Evolutionary conservation across 2,113 vertebrate genomes (phyloP).

Genomic region (Nansenia antarctica): DNA sequence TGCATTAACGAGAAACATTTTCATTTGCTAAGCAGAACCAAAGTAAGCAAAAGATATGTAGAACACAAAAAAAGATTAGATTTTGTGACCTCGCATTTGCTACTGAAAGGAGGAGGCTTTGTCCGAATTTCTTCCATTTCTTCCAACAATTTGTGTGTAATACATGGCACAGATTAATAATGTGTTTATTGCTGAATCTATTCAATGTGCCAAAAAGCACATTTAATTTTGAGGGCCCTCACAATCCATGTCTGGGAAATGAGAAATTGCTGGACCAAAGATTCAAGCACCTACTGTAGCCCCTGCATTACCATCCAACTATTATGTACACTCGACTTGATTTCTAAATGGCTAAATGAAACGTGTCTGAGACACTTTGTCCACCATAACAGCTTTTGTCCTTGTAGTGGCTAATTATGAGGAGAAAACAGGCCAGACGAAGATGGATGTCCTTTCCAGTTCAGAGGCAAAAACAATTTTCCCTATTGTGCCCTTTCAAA

Average conservation of each 20-base stretch:
- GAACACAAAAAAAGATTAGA: background rate
- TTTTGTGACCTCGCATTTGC: background rate
- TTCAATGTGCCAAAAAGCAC: background rate
- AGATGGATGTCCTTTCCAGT: constrained; percentile 28
- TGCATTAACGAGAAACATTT: background rate
- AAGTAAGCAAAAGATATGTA: constrained; percentile 8
- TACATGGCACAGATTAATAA: background rate
- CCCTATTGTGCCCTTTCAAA: constrained; percentile 10
- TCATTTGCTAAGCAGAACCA: background rate
- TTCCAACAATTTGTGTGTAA: background rate
- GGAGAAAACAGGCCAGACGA: constrained; percentile 4
- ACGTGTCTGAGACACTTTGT: constrained; percentile 22
- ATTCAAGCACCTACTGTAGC: background rate
- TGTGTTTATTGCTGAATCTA: background rate
- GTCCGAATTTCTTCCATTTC: background rate
- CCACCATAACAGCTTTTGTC: constrained; percentile 21
- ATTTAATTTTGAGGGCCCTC: background rate
- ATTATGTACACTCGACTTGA: background rate
- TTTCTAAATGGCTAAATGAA: constrained; percentile 27
- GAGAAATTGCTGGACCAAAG: background rate
- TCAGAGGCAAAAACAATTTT: constrained; percentile 22
- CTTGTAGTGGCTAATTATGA: constrained; percentile 44
- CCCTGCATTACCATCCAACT: background rate
- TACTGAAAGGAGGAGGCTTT: background rate
- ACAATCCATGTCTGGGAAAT: background rate